Evolutionary conservation across 2,113 vertebrate species (phyloP), one percentile per base, ranked within the genome.

Genomic region (Machaerirhynchus nigripectus): DNA sequence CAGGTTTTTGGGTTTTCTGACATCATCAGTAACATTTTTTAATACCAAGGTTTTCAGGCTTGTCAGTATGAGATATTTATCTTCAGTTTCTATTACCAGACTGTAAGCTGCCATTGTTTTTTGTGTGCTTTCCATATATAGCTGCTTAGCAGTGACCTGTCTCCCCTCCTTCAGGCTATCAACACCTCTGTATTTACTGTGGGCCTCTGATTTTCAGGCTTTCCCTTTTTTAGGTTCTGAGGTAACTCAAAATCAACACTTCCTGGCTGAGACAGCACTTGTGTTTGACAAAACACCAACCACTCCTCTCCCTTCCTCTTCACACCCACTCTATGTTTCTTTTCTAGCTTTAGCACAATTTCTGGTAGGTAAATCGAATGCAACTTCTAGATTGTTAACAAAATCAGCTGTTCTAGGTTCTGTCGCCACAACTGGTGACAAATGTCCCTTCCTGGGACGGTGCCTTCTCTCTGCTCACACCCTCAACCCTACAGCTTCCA

Each of bases 281-380:
- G 60, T 83, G 39, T 90, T 93, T 2, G 6, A 85, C 79, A 69
- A 56, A 93, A 78, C 79, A 67, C 76, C 81, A 87, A 61, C 67
- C n/a, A 1, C 63, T 93, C 56, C 50, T 57, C 71, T 90, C 84
- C 90, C 52, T 94, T 96, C 42, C 86, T 81, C 73, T 92, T 95
- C 76, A 60, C 90, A 92, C 93, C 74, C 61, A 24, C 81, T 86
- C 84, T 56, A 69, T 91, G 69, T 85, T 95, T 95, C 42, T 85
- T 91, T 75, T 85, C 53, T 53, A 74, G 91, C 75, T 80, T 80
- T 89, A 90, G 67, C 75, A 60, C 3, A 11, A 53, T 93, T 94
- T 90, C 82, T 94, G 50, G 65, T 78, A 65, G 80, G 73, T 76
- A 89, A 95, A 96, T 81, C 4, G 42, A 90, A 84, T 78, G 53